Percentiles rank a stretch among this genome's conserved stretches.
These are phyloP conservation scores for Phrixothrix hirtus DNA, from an alignment of 2,888 invertebrate species.

Conservation along the genomic window DNA sequence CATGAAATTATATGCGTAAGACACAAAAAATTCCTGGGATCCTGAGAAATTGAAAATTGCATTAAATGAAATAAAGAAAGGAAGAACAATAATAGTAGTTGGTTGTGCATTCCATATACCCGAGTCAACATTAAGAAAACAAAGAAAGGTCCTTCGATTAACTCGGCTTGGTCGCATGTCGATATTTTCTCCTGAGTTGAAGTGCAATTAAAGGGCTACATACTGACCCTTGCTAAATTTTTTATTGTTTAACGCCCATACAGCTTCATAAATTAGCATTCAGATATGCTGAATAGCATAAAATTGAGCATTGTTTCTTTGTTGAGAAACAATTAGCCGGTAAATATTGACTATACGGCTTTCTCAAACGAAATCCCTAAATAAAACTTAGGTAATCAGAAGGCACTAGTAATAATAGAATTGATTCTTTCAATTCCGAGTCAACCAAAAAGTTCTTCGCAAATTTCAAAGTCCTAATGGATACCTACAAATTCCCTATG, in stretches of 20 bases:
- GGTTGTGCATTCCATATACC: conserved; percentile 1
- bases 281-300: conserved; percentile 26
- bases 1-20: too few species aligned
- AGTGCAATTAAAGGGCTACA: not conserved
- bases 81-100: not conserved
- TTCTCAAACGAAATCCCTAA: too few species aligned
- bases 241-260: conserved; percentile 24
- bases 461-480: too few species aligned
- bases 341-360: too few species aligned
- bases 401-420: too few species aligned
- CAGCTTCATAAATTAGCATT: too few species aligned
- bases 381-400: too few species aligned
- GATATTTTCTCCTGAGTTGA: too few species aligned
- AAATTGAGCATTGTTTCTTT: too few species aligned
- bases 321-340: too few species aligned
- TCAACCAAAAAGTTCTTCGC: not conserved
- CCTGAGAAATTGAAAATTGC: not conserved
- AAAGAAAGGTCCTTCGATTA: conserved; percentile 1
- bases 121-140: conserved; percentile 3
- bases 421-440: too few species aligned
- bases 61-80: not conserved
- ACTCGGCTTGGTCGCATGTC: not conserved
- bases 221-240: conserved; percentile 20
- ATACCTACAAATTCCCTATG: not conserved
- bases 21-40: conserved; percentile 2